These are phyloP conservation scores for Heliocidaris tuberculata DNA, from an alignment of 35 echinoderm and acorn worm species.

Conservation along the genomic window DNA sequence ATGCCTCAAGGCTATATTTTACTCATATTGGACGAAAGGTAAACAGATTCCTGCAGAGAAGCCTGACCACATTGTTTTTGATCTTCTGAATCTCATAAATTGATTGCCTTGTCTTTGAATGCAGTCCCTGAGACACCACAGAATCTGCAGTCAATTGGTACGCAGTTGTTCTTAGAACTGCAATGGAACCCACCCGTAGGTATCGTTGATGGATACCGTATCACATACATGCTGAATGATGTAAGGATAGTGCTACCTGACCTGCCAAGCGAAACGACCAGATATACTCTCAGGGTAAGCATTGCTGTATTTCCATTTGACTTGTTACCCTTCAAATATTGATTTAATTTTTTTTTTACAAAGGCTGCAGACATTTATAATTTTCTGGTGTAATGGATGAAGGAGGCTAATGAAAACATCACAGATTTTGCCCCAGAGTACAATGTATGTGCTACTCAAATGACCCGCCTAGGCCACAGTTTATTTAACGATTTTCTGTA, in stretches of 20 bases:
- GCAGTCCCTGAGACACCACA: conserved; percentile 49
- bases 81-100: too few species aligned
- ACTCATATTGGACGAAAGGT: too few species aligned
- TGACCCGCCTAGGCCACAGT: too few species aligned
- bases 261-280: background rate
- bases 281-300: background rate
- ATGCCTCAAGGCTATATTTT: too few species aligned
- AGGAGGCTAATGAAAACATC: too few species aligned
- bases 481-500: too few species aligned
- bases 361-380: too few species aligned
- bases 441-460: too few species aligned
- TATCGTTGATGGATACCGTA: background rate
- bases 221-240: background rate
- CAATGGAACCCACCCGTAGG: conserved; percentile 9
- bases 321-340: background rate
- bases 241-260: background rate
- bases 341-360: background rate
- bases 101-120: background rate
- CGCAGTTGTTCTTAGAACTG: background rate
- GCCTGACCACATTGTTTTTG: too few species aligned
- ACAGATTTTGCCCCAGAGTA: too few species aligned
- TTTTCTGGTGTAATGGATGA: too few species aligned
- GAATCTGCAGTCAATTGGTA: background rate
- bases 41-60: too few species aligned
- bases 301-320: background rate